Conservation (phyloP, 2,113 vertebrate species). For the Chauna torquata region DNA sequence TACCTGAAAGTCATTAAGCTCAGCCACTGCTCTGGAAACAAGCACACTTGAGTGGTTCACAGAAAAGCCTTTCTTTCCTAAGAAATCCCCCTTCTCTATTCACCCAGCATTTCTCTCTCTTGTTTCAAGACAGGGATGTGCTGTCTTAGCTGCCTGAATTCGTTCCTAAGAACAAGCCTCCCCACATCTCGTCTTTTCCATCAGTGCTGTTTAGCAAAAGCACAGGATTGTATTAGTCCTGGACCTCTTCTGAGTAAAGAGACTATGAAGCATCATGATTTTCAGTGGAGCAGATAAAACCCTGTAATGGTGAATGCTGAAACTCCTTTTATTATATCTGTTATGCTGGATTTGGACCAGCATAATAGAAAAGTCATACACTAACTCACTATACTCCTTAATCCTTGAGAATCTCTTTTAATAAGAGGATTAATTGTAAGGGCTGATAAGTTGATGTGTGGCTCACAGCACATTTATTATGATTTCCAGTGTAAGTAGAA, state of each 20-base stretch:
- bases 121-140: not conserved
- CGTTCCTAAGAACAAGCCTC: not conserved
- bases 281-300: not conserved
- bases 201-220: not conserved
- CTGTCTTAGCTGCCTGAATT: not conserved
- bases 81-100: not conserved
- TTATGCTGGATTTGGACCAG: not conserved
- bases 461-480: not conserved
- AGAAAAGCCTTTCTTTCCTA: not conserved
- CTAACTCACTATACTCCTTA: not conserved
- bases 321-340: not conserved
- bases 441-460: not conserved
- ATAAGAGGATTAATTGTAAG: conserved; percentile 46
- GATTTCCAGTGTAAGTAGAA: not conserved
- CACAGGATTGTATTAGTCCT: not conserved
- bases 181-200: not conserved
- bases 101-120: not conserved
- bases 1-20: not conserved
- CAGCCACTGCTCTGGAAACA: not conserved
- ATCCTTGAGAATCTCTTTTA: conserved; percentile 20
- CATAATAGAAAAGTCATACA: not conserved
- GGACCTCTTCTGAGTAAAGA: not conserved
- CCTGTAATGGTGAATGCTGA: not conserved
- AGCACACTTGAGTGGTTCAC: not conserved
- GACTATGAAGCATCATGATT: not conserved